Conservation (phyloP, 2,888 invertebrate genomes). For the Scrobipalpa costella region DNA sequence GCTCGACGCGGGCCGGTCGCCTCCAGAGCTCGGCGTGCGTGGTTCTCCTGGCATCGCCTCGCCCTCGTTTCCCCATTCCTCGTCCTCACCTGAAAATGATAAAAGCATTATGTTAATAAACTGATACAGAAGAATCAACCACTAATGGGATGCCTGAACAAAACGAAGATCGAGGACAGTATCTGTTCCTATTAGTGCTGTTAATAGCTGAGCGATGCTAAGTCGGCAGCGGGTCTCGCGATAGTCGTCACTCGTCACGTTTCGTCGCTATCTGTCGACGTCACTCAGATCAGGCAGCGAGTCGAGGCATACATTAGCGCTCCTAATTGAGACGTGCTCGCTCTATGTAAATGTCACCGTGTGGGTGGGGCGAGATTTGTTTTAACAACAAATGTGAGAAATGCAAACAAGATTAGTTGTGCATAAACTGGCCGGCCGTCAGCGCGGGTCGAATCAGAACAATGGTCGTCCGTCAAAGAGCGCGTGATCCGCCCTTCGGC, state of each 20-base stretch:
- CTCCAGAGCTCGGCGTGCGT: slow-evolving; percentile 75
- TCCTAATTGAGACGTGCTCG: slow-evolving; percentile 81
- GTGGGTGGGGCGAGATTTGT: slow-evolving; percentile 67
- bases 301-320: slow-evolving; percentile 82
- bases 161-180: slow-evolving; percentile 55
- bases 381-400: slow-evolving; percentile 56
- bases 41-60: slow-evolving; percentile 81
- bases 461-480: slow-evolving; percentile 67
- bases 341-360: slow-evolving; percentile 78
- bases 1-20: slow-evolving; percentile 67
- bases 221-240: slow-evolving; percentile 59
- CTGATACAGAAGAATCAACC: slow-evolving; percentile 32
- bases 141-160: slow-evolving; percentile 27
- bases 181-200: slow-evolving; percentile 73
- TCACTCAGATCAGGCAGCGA: slow-evolving; percentile 72
- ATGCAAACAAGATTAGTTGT: slow-evolving; percentile 51
- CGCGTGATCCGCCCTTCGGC: slow-evolving; percentile 57
- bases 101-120: slow-evolving; percentile 37
- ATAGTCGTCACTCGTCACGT: slow-evolving; percentile 79
- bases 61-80: slow-evolving; percentile 84
- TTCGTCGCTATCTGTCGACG: slow-evolving; percentile 74
- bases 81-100: slow-evolving; percentile 83
- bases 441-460: slow-evolving; percentile 46
- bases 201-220: slow-evolving; percentile 70
- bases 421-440: slow-evolving; percentile 45